A percentile compares a stretch with the other conserved stretches of the same genome.
Evolutionary conservation across 2,888 invertebrate genomes (phyloP).

Genomic region (Lithophane socia): DNA sequence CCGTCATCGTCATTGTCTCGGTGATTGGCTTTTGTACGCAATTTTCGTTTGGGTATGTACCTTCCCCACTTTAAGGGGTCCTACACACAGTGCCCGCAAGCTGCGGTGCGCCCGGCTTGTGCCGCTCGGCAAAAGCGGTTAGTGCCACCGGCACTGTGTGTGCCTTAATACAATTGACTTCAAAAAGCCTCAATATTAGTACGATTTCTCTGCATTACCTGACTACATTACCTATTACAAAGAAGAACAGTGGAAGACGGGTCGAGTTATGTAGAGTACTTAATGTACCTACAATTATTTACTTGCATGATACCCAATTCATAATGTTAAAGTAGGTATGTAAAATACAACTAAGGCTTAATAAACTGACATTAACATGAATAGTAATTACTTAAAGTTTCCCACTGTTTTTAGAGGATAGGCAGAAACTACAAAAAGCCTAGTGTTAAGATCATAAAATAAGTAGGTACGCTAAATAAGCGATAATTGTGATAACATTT

Average conservation of each 20-base stretch:
- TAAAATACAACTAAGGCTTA: background rate
- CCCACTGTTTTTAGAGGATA: background rate
- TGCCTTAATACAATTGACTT: constrained; percentile 1
- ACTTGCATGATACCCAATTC: background rate
- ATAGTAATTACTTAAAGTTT: background rate
- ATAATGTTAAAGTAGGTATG: background rate
- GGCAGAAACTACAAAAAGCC: background rate
- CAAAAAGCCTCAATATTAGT: background rate
- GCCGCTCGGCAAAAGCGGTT: no score
- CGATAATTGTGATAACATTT: background rate
- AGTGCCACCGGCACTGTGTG: no score
- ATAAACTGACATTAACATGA: no score
- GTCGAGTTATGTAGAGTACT: background rate
- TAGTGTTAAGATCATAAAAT: background rate
- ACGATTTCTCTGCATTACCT: background rate
- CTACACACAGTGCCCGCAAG: no score
- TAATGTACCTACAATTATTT: background rate
- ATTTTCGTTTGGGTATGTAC: background rate
- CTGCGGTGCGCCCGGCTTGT: no score
- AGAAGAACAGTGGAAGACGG: background rate
- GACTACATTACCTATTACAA: background rate
- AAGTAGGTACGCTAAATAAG: background rate
- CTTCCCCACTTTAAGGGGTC: no score
- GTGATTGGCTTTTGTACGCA: background rate
- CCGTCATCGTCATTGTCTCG: background rate